Evolutionary conservation across 2,888 invertebrate genomes (phyloP), one percentile per base, ranked within the genome.

Genomic region (Caenorhabditis auriculariae): DNA sequence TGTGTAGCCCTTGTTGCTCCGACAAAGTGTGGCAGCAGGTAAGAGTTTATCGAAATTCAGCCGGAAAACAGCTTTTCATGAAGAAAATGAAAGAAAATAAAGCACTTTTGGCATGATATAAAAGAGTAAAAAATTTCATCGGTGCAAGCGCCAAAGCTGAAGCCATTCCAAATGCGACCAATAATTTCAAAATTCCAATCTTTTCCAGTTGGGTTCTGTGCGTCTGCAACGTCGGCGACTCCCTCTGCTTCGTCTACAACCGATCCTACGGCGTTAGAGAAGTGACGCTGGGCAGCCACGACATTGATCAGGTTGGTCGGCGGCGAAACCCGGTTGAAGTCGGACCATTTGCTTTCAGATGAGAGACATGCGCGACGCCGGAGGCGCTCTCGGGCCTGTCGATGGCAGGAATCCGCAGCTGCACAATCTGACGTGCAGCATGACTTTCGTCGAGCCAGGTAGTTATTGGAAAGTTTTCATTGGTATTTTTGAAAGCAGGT

Each of bases 211-310:
- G 82, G 81, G 84, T 89, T 44, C 89, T 90, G 37, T 91, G 91
- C 82, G 88, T 89, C 46, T 91, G 91, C 81, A 92, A 91, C 82
- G 91, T 92, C 21, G 91, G 91, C 0, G 91, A 92, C 82, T 90
- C 90, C 43, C 85, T 91, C 67, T 91, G 90, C n/a, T 92, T 91
- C 81, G 89, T 92, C 55, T 91, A 90, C 83, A 86, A 85, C 74
- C 87, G 88, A 9, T 87, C 88, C 77, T 82, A 86, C 81, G 91
- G 91, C n/a, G 89, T 92, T 7, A 84, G 91, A 47, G 91, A 92
- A 83, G 72, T 73, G 4, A 71, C 72, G 17, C 53, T 68, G 1
- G 72, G 72, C 21, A 91, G 90, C 19, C 91, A 91, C 78, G 90
- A 91, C 80, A 88, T 91, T 50, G 86, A 87, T 82, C 87, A 86